Base-by-base conservation (phyloP, 2,888 invertebrate species). In the Tanaodytes sp. region DNA sequence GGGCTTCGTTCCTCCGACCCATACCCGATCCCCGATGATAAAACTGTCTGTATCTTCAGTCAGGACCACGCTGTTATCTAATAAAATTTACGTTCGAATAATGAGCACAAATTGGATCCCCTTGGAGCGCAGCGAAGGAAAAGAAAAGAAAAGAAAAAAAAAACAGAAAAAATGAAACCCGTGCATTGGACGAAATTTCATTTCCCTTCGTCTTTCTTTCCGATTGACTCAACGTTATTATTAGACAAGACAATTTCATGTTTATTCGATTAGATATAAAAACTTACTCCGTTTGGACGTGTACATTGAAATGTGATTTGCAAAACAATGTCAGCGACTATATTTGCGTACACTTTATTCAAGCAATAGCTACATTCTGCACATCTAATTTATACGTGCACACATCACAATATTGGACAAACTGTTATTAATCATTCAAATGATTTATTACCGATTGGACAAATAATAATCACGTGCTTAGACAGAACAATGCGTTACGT, bases 11-110 rank as follows among this genome's bases (percentile, higher is more conserved):
- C 96, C 96, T 77, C 95, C 94, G 71, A 97, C 96, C 93, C 94
- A 98, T 74, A 98, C 95, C 72, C 93, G 89, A 83, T 98, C 95
- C 20, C 97, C 97, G 81, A 98, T 95, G 80, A 96, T 96, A 85
- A 96, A 97, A 86, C 95, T 95, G 87, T 97, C 97, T 27, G 95
- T 95, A 85, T 95, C 94, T 84, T 93, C 92, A 15, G 93, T 93
- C 83, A 96, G 87, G 77, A 95, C 88, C 71, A 92, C 90, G 85
- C 93, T 93, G 85, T 92, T 92, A 89, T 94, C 94, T 94, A 88
- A 55, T 23, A 23, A 23, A 23, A 23, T 23, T 23, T 23, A n/a
- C n/a, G n/a, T n/a, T n/a, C n/a, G n/a, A n/a, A n/a, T n/a, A n/a
- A n/a, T n/a, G n/a, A n/a, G n/a, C n/a, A n/a, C n/a, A n/a, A n/a